phyloP scores from a whole-genome alignment of 2,113 vertebrate species.

The Trinectes maculatus region DNA sequence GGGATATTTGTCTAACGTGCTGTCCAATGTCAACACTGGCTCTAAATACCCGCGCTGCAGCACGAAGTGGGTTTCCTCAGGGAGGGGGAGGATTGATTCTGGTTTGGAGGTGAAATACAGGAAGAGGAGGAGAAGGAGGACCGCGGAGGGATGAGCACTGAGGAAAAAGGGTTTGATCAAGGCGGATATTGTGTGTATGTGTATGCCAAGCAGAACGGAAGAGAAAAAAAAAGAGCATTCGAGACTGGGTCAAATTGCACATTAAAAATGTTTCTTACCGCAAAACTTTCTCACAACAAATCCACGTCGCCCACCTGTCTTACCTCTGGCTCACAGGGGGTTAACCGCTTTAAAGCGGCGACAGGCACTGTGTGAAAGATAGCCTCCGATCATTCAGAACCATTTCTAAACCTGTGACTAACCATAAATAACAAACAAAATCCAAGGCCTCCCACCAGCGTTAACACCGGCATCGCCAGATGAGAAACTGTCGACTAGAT shows the following conservation, averaged over 20 bases:
- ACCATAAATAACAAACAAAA: conserved; percentile 84
- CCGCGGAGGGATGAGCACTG: conserved; percentile 37
- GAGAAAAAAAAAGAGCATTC: conserved; percentile 20
- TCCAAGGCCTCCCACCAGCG: conserved; percentile 76
- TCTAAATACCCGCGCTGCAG: conserved; percentile 72
- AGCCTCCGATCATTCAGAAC: conserved; percentile 73
- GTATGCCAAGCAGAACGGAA: conserved; percentile 23
- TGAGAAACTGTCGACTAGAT: conserved; percentile 76
- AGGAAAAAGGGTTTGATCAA: conserved; percentile 45
- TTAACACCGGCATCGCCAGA: conserved; percentile 63
- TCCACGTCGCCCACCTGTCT: background rate
- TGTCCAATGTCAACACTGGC: conserved; percentile 81
- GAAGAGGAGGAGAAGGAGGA: conserved; percentile 30
- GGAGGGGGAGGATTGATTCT: conserved; percentile 68
- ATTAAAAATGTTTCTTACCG: conserved; percentile 3
- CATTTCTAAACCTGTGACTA: conserved; percentile 79
- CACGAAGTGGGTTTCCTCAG: conserved; percentile 73
- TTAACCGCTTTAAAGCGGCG: conserved; percentile 63
- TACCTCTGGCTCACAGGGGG: conserved; percentile 38
- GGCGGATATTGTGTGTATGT: conserved; percentile 1
- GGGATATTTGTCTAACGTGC: conserved; percentile 76
- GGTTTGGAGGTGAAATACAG: conserved; percentile 44
- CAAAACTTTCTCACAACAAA: too few relatives aligned
- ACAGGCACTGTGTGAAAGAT: conserved; percentile 68
- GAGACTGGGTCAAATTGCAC: background rate